phyloP scores from a whole-genome alignment of 2,797 vertebrate genomes.

The Sphenopsis melanotis region DNA sequence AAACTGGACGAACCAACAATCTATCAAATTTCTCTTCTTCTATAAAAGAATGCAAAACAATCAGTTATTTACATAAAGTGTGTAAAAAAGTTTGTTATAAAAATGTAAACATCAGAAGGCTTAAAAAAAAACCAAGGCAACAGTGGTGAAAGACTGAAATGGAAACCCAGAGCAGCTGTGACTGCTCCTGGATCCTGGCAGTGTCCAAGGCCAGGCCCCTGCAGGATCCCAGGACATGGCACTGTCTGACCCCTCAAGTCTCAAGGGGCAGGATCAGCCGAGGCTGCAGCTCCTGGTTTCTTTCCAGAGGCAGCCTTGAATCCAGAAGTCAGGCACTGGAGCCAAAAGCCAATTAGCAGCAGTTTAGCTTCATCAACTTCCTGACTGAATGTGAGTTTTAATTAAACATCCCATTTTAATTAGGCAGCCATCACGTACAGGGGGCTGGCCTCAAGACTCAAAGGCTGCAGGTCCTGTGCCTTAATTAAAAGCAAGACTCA shows the following conservation, averaged over 20 bases:
- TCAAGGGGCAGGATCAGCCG: neutral
- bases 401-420: conserved; percentile 46
- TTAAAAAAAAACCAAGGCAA: too few species aligned
- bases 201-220: neutral
- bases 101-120: too few species aligned
- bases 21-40: too few species aligned
- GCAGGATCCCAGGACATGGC: neutral
- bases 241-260: neutral
- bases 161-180: neutral
- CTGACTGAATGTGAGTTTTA: neutral
- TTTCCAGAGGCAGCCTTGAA: neutral
- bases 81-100: too few species aligned
- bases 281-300: neutral
- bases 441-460: too few species aligned
- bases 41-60: too few species aligned
- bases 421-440: neutral
- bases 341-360: conserved; percentile 6
- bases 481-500: too few species aligned
- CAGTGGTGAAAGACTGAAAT: too few species aligned
- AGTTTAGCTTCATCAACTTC: conserved; percentile 21
- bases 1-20: too few species aligned
- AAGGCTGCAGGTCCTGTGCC: too few species aligned
- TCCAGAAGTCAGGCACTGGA: neutral
- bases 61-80: too few species aligned
- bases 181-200: neutral